Percentiles rank a stretch among this genome's conserved stretches.
phyloP scores from a whole-genome alignment of 2,797 vertebrate species.

The Craterocephalus amniculus region DNA sequence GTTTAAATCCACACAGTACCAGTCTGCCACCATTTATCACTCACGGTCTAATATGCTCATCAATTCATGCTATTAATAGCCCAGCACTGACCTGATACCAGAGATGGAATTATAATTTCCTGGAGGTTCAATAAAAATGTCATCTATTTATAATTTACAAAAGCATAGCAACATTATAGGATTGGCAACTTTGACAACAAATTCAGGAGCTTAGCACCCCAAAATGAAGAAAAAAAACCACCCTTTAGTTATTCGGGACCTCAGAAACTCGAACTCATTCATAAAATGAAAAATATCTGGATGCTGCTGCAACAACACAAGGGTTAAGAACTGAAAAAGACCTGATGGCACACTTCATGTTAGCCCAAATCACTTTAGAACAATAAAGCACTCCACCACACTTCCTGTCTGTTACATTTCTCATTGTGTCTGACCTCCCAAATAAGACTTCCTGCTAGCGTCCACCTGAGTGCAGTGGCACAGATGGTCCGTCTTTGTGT shows the following conservation, averaged over 20 bases:
- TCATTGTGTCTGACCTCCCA: slow-evolving; percentile 61
- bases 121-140: slow-evolving; percentile 44
- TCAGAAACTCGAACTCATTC: not conserved
- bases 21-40: not conserved
- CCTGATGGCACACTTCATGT: slow-evolving; percentile 7
- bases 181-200: not conserved
- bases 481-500: slow-evolving; percentile 59
- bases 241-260: not conserved
- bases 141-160: slow-evolving; percentile 47
- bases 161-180: not conserved
- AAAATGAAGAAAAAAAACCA: not conserved
- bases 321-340: not conserved
- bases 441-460: slow-evolving; percentile 70
- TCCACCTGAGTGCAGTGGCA: slow-evolving; percentile 62
- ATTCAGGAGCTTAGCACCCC: not conserved
- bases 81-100: slow-evolving; percentile 47
- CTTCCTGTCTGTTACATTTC: slow-evolving; percentile 57
- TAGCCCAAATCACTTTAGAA: slow-evolving; percentile 14
- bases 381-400: slow-evolving; percentile 37
- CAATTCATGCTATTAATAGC: slow-evolving; percentile 60
- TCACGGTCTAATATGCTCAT: slow-evolving; percentile 7
- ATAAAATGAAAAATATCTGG: not conserved
- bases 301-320: not conserved
- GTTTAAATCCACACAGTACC: not conserved
- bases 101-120: slow-evolving; percentile 58